Evolutionary conservation across 1,140 invertebrate genomes (phyloP).

Genomic region (Grapholita molesta): DNA sequence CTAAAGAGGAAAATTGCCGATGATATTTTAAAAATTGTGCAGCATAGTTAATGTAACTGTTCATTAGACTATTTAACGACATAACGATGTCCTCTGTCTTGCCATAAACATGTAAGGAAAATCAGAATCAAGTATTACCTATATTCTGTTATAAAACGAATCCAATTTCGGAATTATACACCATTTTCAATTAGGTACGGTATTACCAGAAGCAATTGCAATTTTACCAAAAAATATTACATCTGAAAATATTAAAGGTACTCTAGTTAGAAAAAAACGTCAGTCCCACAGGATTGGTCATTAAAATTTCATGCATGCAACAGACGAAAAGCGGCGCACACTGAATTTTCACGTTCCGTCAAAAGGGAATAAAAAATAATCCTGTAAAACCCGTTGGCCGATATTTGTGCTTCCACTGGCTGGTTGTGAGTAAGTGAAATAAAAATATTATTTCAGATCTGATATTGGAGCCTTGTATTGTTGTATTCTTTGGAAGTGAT

Average conservation of each 20-base stretch:
- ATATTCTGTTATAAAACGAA: no score
- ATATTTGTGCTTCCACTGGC: not conserved
- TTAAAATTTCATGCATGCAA: conserved; percentile 37
- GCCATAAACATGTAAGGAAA: no score
- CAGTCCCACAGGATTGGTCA: conserved; percentile 17
- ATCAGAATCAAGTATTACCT: no score
- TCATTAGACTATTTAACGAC: no score
- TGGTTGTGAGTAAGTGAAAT: not conserved
- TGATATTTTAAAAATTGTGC: no score
- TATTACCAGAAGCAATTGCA: not conserved
- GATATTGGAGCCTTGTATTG: not conserved
- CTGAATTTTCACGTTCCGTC: conserved; percentile 21
- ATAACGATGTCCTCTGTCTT: no score
- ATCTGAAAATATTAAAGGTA: not conserved
- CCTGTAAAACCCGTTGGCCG: conserved; percentile 9
- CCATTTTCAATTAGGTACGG: not conserved
- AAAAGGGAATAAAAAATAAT: conserved; percentile 23
- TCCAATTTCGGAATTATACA: no score
- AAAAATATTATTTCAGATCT: not conserved
- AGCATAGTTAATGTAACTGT: no score
- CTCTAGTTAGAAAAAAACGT: conserved; percentile 10
- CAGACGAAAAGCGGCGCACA: conserved; percentile 25
- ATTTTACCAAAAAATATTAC: not conserved
- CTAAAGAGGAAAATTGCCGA: no score
- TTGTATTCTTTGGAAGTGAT: not conserved